Base-by-base conservation (phyloP, 1,140 invertebrate genomes). In the Zaprionus taronus region DNA sequence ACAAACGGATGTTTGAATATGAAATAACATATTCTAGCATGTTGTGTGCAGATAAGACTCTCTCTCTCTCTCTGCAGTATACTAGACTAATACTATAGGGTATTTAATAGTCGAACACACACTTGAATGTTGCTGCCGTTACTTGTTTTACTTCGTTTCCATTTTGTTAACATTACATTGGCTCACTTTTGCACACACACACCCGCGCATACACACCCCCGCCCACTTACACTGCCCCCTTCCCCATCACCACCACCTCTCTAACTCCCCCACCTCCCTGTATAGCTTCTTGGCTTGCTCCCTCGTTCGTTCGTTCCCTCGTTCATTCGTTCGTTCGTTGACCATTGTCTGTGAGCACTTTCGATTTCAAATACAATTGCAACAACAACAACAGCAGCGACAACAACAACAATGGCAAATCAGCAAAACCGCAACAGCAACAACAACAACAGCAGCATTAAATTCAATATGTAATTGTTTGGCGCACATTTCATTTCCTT, bases 401-500 rank as follows among this genome's bases (percentile, higher is more conserved):
- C 36, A 67, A 53, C 44, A 56, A 44, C 65, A 58, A 60, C 49
- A 67, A 26, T 41, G 53, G 24, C 22, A 56, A 56, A 28, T 56
- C 53, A 56, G 28, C 22, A 56, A 28, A 56, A 56, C 22, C 26
- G 22, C 49, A 80, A 51, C 31, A 72, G 6, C n/a, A 65, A 31
- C 44, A 61, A 41, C 36, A 71, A 49, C 24, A 60, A 15, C 14
- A 71, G 41, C 65, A 81, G 28, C 66, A 71, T 22, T 11, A 73
- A 74, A 79, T 79, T 67, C 71, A 90, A 90, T 90, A 64, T 78
- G 75, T 74, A 85, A 90, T 90, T 87, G 84, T 87, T 87, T 87
- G 83, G 85, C 79, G 81, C 85, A 89, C 79, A 91, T 90, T 91
- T 90, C 81, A 90, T 90, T 90, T 90, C 85, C 85, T 90, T 90